phyloP scores from a whole-genome alignment of 1,140 invertebrate species.

The Camponotus vicinus region DNA sequence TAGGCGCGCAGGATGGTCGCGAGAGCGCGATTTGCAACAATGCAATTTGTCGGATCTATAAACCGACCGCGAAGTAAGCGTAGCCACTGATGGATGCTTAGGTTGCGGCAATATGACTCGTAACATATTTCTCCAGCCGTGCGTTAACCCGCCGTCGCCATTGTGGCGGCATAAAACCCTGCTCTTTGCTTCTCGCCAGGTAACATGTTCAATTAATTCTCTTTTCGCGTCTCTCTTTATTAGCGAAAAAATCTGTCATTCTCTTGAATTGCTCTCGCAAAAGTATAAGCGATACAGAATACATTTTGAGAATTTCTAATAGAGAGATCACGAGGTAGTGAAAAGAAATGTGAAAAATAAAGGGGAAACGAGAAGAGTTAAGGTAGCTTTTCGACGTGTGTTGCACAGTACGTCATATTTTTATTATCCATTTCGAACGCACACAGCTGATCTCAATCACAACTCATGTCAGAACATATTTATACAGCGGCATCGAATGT shows the following conservation, averaged over 20 bases:
- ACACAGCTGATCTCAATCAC: neutral
- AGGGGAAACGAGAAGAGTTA: neutral
- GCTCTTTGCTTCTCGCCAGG: slow-evolving; percentile 7
- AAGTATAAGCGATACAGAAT: neutral
- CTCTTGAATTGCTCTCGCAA: neutral
- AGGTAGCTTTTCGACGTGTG: neutral
- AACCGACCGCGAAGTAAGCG: slow-evolving; percentile 66
- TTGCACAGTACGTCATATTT: neutral
- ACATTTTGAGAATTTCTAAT: neutral
- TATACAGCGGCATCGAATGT: neutral
- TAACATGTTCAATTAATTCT: neutral
- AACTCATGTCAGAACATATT: neutral
- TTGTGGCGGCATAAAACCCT: slow-evolving; percentile 54
- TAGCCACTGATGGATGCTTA: slow-evolving; percentile 64
- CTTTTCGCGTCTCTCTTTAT: neutral
- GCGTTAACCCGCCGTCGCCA: slow-evolving; percentile 35
- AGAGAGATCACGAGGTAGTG: too few relatives aligned
- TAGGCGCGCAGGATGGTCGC: slow-evolving; percentile 8
- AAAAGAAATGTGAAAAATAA: neutral
- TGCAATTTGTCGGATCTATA: slow-evolving; percentile 70
- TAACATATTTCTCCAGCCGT: slow-evolving; percentile 56
- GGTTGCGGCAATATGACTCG: slow-evolving; percentile 60
- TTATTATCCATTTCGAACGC: neutral
- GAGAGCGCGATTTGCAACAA: slow-evolving; percentile 41
- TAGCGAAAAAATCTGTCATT: neutral